phyloP scores from a whole-genome alignment of 2,113 vertebrate genomes.

The Glareola pratincola region DNA sequence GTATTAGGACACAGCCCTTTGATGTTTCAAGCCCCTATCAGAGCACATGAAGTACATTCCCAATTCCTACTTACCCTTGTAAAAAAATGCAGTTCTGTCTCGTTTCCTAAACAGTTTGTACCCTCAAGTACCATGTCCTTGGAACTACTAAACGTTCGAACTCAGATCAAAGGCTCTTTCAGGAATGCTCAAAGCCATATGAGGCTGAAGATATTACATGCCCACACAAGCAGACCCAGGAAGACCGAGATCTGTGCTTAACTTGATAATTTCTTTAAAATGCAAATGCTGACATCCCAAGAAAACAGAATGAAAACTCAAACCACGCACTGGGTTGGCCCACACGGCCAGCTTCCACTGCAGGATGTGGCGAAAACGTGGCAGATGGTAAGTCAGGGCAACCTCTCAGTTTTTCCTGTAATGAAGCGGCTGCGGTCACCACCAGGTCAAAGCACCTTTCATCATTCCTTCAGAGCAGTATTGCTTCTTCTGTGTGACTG shows the following conservation, averaged over 20 bases:
- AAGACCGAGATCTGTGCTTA: background rate
- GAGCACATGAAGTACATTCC: background rate
- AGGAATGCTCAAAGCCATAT: background rate
- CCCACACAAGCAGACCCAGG: background rate
- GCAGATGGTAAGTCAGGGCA: background rate
- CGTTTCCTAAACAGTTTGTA: background rate
- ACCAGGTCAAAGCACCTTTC: background rate
- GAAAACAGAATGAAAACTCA: background rate
- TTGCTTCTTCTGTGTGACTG: background rate
- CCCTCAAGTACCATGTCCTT: background rate
- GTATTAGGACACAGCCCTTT: background rate
- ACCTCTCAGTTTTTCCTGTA: background rate
- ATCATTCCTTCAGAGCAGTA: background rate
- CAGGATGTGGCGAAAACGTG: background rate
- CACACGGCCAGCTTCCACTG: background rate
- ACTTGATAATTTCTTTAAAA: background rate
- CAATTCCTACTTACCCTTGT: background rate
- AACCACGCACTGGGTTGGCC: background rate
- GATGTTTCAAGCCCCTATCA: background rate
- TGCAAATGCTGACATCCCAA: background rate
- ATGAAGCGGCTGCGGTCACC: background rate
- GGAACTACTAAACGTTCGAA: background rate
- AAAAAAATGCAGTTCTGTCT: background rate
- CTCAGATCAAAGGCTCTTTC: conserved; percentile 3
- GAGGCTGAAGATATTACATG: background rate